Percentiles rank a stretch among this genome's conserved stretches.
phyloP scores from a whole-genome alignment of 64 coral and sea anemone genomes.

The Montipora cactus region DNA sequence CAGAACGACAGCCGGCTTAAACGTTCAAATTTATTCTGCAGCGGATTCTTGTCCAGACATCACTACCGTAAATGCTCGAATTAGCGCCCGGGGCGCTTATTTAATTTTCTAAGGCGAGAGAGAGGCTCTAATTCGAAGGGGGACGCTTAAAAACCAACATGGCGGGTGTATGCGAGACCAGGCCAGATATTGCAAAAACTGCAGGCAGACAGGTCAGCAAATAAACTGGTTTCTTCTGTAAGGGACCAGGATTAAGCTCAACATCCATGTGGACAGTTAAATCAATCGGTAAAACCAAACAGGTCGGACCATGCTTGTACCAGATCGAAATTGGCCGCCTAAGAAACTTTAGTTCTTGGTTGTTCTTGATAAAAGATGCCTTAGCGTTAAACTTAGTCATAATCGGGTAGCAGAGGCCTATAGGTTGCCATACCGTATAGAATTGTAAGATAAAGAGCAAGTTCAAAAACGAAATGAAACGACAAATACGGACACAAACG shows the following conservation, averaged over 20 bases:
- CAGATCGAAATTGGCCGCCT: neutral
- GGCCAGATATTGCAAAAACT: conserved; percentile 28
- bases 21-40: neutral
- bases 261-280: conserved; percentile 43
- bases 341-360: conserved; percentile 5
- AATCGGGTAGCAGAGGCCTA: conserved; percentile 1
- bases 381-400: neutral
- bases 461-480: neutral
- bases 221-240: conserved; percentile 16
- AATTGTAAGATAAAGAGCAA: conserved; percentile 9
- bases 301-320: conserved; percentile 27
- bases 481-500: conserved; percentile 15
- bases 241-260: conserved; percentile 19
- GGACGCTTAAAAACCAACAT: neutral
- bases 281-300: conserved; percentile 19
- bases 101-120: too few relatives aligned
- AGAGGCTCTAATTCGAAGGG: too few relatives aligned
- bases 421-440: neutral
- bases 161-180: conserved; percentile 20
- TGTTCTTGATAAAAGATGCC: conserved; percentile 16
- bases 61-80: neutral
- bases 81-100: too few relatives aligned
- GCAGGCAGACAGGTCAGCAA: conserved; percentile 20
- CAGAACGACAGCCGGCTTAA: neutral
- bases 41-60: neutral